Conservation (phyloP, 2,113 vertebrate species). For the Lepidothrix coronata region DNA sequence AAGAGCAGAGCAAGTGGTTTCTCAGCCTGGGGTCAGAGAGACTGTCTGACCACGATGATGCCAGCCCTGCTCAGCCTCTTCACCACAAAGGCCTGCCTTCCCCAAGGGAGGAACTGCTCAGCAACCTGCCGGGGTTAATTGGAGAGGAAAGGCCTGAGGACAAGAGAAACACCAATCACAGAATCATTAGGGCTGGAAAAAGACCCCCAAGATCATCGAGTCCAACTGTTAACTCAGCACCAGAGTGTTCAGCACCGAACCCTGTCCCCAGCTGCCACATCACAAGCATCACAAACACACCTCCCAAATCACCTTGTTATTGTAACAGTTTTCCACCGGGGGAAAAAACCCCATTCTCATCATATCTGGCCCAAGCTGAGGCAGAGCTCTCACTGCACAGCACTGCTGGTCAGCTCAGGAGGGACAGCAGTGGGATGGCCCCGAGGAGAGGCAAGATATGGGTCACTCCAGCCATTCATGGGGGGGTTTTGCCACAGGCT, state of each 20-base stretch:
- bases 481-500: background rate
- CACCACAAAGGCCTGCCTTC: background rate
- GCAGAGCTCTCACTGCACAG: background rate
- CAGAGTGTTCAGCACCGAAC: background rate
- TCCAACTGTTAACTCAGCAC: background rate
- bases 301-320: background rate
- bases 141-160: background rate
- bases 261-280: background rate
- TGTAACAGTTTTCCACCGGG: background rate
- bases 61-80: background rate
- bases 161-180: background rate
- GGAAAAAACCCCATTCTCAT: background rate
- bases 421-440: background rate
- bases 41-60: background rate
- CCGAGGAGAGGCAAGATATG: background rate
- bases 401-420: background rate
- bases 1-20: background rate
- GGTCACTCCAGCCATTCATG: rapidly evolving
- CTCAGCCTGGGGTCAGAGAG: background rate
- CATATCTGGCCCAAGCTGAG: background rate
- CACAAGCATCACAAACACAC: background rate
- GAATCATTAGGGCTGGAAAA: background rate
- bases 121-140: background rate
- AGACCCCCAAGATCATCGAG: background rate
- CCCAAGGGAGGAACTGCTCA: background rate